phyloP scores from a whole-genome alignment of 2,113 vertebrate species.

The Nibea coibor region DNA sequence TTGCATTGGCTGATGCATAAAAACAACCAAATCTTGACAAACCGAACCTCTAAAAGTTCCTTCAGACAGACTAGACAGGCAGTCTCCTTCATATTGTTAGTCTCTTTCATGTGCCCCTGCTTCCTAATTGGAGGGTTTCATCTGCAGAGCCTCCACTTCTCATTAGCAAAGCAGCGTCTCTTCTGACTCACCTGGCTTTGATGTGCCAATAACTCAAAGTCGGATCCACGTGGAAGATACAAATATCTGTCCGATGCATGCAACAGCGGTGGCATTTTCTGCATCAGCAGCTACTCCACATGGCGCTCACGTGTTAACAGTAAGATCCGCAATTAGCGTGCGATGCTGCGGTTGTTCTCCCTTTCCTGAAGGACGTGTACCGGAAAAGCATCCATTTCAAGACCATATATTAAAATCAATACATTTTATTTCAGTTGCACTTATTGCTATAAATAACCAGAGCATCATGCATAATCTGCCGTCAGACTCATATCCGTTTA shows the following conservation, averaged over 20 bases:
- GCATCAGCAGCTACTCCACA: not conserved
- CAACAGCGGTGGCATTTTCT: not conserved
- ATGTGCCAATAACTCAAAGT: constrained; percentile 68
- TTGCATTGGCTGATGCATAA: not conserved
- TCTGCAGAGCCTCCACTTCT: constrained; percentile 64
- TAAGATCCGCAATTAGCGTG: not conserved
- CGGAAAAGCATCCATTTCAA: not conserved
- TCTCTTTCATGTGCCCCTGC: constrained; percentile 77
- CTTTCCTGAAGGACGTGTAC: not conserved
- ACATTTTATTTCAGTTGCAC: not conserved
- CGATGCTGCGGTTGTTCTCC: not conserved
- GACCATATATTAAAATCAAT: not conserved
- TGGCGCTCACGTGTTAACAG: not conserved
- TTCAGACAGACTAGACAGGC: constrained; percentile 65
- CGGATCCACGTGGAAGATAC: constrained; percentile 64
- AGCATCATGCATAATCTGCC: not conserved
- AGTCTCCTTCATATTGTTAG: constrained; percentile 72
- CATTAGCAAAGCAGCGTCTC: constrained; percentile 71
- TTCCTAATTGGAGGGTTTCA: constrained; percentile 76
- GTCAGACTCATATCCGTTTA: not conserved
- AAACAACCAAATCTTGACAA: constrained; percentile 1
- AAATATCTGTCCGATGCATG: not conserved
- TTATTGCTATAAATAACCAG: not conserved
- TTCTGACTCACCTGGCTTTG: constrained; percentile 77
- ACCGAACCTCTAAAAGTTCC: not conserved